Evolutionary conservation across 2,113 vertebrate genomes (phyloP), one percentile per base, ranked within the genome.

Genomic region (Vireo altiloquus): DNA sequence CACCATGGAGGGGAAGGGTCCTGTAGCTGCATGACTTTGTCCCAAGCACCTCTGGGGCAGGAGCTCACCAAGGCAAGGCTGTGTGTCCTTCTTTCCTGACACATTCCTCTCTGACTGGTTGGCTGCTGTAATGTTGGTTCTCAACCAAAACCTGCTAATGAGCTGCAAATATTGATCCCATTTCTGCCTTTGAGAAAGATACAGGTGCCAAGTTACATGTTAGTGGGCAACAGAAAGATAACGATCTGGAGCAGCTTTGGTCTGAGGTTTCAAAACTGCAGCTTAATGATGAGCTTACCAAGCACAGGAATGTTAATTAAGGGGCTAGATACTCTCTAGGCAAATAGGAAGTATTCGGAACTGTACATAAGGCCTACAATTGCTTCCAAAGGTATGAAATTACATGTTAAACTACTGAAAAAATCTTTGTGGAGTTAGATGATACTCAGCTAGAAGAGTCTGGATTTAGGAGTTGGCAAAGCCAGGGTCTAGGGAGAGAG

Each of bases 291-390:
- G 64, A 94, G 46, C n/a, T 72, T 47, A 64, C 40, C 2, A 1
- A 90, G 78, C 47, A 78, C 12, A 37, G 71, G 27, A 84, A 82
- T 91, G 78, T 75, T 66, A 78, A 87, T 94, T 59, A 84, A 35
- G 69, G 56, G 35, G 28, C 47, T 87, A 37, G 27, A n/a, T 33
- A 35, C 25, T 78, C 35, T 84, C 49, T n/a, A 74, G 59, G 42
- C 27, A 91, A 91, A 82, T 5, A 61, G 35, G 19, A 81, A 76
- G 33, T 37, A 37, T 25, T 59, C 79, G 37, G 70, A 74, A 40
- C 28, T 30, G 11, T 63, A 30, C 27, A 7, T 64, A 79, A 68
- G 13, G 24, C 24, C 33, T 59, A 37, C 2, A 6, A 33, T 49
- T 2, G 18, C 53, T 95, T 64, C 87, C 46, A 86, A 81, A 80